Base-by-base conservation (phyloP, 2,113 vertebrate species). In the Etia nguti region DNA sequence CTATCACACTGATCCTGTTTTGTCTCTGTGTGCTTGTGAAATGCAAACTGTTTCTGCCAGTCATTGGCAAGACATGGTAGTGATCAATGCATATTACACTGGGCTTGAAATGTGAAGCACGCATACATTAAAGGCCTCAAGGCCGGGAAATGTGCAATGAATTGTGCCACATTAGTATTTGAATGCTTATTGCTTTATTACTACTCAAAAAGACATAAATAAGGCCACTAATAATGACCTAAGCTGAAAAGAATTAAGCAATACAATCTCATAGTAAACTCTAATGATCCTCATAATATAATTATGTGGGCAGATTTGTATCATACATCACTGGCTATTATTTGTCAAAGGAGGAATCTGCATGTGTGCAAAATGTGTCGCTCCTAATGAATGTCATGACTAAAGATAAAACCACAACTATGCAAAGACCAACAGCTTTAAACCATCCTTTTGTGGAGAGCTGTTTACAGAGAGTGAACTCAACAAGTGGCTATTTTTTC, bases 291-390 rank as follows among this genome's bases (percentile, higher is more conserved):
- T 59, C 62, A 38, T 13, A 56, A 79, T n/a, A n/a, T 68, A 36
- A 82, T 88, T 20, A 36, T 84, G 86, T 86, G 62, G 55, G 86
- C 83, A 88, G 88, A 93, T 89, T 87, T 77, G n/a, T 48, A 38
- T 43, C 29, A 88, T 54, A 82, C 46, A 80, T 68, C 22, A 62
- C 26, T 24, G 36, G 11, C 34, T 83, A 62, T 70, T 85, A 20
- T 75, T 43, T 73, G 36, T 89, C 83, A 83, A 50, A 83, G 26
- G 15, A 88, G 62, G 79, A 90, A 88, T 94, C 36, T 90, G 48
- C 82, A 84, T 68, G 26, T 54, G 85, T 60, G 79, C 87, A 88
- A 77, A 93, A 90, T 86, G 48, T 88, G 65, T 75, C 22, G 54
- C 79, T 68, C 16, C 60, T 50, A 3, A 12, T 56, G n/a, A 52